Evolutionary conservation across 1,140 invertebrate genomes (phyloP), one percentile per base, ranked within the genome.

Genomic region (Nomia melanderi): DNA sequence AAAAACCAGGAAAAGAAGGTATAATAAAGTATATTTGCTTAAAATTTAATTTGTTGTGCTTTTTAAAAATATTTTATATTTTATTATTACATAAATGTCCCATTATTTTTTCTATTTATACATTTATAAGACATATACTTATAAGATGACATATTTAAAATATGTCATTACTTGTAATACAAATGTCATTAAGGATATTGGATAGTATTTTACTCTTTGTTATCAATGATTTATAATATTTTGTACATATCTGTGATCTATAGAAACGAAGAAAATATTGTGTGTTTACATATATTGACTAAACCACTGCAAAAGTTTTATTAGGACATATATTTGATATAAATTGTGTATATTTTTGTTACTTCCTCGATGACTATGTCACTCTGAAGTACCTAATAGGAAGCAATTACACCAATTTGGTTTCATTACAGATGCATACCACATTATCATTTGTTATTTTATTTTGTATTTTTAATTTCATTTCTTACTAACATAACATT

Each of bases 1-100:
- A 82, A 77, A 85, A 82, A 36, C 70, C 76, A 53, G 79, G 79
- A 53, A 75, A 78, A 72, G 77, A 85, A 90, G 90, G 90, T 90
- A 90, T 65, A 83, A 81, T 31, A 79, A 79, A 66, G 73, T 67
- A 65, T 83, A 72, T 74, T 56, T 50, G 73, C 70, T 84, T 84
- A 63, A 79, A 77, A 79, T 82, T 84, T 78, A 20, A 78, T 84
- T 82, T 27, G n/a, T 76, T 66, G 44, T 78, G 54, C 74, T 85
- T 80, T 44, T 78, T 81, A 57, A 65, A n/a, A 76, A 65, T 41
- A 59, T 74, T 76, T 79, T 79, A 63, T 41, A 57, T 85, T 85
- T 83, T 85, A 44, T 78, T 74, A 73, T 65, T 73, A 31, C 59
- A 27, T 54, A 47, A 77, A 29, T 72, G 27, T 69, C 69, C 60